phyloP scores from a whole-genome alignment of 2,888 invertebrate species.

The Euphydryas editha region DNA sequence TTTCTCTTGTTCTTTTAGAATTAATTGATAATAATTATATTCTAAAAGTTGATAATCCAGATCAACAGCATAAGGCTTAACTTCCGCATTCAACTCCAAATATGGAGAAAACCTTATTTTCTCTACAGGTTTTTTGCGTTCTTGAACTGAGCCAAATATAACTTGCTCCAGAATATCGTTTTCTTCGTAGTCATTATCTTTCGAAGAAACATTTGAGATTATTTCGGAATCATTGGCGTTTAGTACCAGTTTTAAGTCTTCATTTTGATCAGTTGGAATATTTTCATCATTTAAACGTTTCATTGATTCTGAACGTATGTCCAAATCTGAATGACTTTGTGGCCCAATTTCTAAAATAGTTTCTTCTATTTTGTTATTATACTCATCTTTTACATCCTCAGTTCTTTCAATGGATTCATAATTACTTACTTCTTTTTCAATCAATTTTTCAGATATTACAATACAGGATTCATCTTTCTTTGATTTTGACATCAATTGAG shows the following conservation, averaged over 20 bases:
- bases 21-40: conserved; percentile 61
- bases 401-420: background rate
- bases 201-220: conserved; percentile 10
- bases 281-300: background rate
- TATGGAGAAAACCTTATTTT: conserved; percentile 57
- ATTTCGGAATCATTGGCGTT: background rate
- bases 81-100: conserved; percentile 62
- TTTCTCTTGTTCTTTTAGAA: conserved; percentile 46
- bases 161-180: conserved; percentile 75
- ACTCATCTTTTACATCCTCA: background rate
- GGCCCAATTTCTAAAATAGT: background rate
- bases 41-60: conserved; percentile 63
- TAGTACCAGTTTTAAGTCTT: background rate
- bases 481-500: background rate
- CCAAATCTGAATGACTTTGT: background rate
- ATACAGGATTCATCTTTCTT: background rate
- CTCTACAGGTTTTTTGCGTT: conserved; percentile 64
- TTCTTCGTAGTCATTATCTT: conserved; percentile 43
- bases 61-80: conserved; percentile 66
- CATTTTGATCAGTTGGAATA: background rate
- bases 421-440: conserved; percentile 1
- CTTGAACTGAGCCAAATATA: conserved; percentile 86
- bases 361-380: background rate
- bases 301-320: background rate
- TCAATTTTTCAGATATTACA: background rate